Conservation (phyloP, 2,113 vertebrate genomes). For the Bagarius yarrelli region DNA sequence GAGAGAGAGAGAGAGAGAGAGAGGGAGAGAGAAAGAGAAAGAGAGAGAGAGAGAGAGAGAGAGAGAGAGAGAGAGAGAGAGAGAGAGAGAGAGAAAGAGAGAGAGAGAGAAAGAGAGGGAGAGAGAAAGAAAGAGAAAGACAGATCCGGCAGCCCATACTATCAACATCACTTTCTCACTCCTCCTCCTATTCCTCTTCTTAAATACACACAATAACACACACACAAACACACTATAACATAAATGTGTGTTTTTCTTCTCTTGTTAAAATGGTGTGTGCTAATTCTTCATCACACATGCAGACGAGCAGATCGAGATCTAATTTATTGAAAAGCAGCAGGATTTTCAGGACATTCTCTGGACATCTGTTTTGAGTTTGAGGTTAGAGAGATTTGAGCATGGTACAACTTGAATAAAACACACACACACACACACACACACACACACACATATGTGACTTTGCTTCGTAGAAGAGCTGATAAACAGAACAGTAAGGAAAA, state of each 20-base stretch:
- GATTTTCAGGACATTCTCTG: slow-evolving; percentile 39
- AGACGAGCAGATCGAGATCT: slow-evolving; percentile 28
- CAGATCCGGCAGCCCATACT: slow-evolving; percentile 64
- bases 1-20: slow-evolving; percentile 3
- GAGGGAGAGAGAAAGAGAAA: not conserved
- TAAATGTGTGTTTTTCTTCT: not conserved
- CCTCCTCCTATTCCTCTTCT: slow-evolving; percentile 55
- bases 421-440: slow-evolving; percentile 27
- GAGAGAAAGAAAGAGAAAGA: not conserved
- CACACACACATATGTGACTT: not conserved
- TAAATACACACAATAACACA: slow-evolving; percentile 40
- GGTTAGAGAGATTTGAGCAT: slow-evolving; percentile 35
- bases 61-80: slow-evolving; percentile 51
- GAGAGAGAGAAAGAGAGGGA: slow-evolving; percentile 38
- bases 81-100: too few relatives aligned
- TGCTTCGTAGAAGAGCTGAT: not conserved
- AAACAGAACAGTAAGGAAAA: slow-evolving; percentile 4
- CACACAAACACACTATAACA: slow-evolving; percentile 14
- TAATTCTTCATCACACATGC: slow-evolving; percentile 1
- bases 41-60: too few relatives aligned
- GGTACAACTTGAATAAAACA: slow-evolving; percentile 42
- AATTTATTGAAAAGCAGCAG: slow-evolving; percentile 43
- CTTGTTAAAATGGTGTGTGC: not conserved
- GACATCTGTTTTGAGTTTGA: slow-evolving; percentile 49
- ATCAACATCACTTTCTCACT: slow-evolving; percentile 43